Conservation (phyloP, 1,140 invertebrate genomes). For the Anastrepha obliqua region DNA sequence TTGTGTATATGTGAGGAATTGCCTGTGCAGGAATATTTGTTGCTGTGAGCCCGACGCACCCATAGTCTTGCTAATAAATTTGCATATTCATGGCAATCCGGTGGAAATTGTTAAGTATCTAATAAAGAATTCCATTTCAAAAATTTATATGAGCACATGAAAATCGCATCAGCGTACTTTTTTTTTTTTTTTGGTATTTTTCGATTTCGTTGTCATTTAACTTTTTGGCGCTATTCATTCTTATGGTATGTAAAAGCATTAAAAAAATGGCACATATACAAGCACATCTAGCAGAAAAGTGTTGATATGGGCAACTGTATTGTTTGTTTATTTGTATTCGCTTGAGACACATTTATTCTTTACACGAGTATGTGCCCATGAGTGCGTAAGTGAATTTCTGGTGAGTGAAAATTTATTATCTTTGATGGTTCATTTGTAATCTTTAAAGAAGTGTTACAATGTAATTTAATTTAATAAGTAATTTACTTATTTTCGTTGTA, state of each 20-base stretch:
- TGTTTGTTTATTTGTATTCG: background rate
- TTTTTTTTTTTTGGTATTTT: background rate
- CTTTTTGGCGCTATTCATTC: slow-evolving; percentile 3
- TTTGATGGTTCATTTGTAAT: slow-evolving; percentile 34
- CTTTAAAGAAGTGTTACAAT: slow-evolving; percentile 39
- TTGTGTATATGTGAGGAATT: background rate
- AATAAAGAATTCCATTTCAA: slow-evolving; percentile 53
- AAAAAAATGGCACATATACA: slow-evolving; percentile 28
- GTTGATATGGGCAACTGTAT: too few relatives aligned
- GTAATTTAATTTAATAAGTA: background rate
- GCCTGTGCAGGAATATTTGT: background rate
- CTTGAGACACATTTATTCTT: background rate
- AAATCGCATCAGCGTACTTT: background rate
- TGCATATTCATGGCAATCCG: slow-evolving; percentile 51
- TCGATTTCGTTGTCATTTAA: slow-evolving; percentile 21
- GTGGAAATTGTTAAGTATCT: slow-evolving; percentile 50
- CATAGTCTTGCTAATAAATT: slow-evolving; percentile 41
- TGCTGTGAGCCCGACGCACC: too few relatives aligned
- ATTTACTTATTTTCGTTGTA: background rate
- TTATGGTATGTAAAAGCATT: background rate
- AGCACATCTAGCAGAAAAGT: background rate
- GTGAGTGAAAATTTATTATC: background rate
- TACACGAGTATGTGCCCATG: too few relatives aligned
- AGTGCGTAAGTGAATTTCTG: background rate
- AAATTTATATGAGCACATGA: slow-evolving; percentile 51